These are phyloP conservation scores for Sus cebifrons DNA, from an alignment of 2,797 vertebrate genomes.

Conservation along the genomic window DNA sequence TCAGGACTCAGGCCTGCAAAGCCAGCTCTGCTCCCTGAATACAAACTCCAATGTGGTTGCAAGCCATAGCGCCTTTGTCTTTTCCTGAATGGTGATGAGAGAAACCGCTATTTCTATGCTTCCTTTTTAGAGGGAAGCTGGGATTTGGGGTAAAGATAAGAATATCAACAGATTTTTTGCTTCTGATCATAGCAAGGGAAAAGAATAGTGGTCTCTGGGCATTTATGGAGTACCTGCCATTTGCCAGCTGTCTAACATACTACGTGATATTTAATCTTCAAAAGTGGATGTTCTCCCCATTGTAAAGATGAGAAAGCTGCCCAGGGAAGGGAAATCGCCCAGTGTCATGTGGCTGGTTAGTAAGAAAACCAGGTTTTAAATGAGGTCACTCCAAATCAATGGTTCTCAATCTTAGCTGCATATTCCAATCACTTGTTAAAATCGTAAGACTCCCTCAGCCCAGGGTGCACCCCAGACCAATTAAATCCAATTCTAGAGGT, in stretches of 20 bases:
- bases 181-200: not conserved
- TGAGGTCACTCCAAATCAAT: not conserved
- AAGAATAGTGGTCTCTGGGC: not conserved
- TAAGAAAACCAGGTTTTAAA: not conserved
- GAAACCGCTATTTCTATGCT: not conserved
- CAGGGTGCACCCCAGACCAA: not conserved
- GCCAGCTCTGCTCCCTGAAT: not conserved
- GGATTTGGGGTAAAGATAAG: not conserved
- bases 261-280: not conserved
- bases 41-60: not conserved
- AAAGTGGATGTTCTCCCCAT: not conserved
- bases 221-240: not conserved
- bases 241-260: not conserved
- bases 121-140: not conserved
- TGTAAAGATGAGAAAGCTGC: not conserved
- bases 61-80: not conserved
- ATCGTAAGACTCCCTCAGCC: not conserved
- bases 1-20: not conserved
- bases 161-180: not conserved
- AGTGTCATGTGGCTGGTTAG: not conserved
- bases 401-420: not conserved
- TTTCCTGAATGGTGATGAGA: not conserved
- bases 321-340: not conserved
- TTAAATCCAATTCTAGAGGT: not conserved
- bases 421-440: not conserved